A percentile compares a stretch with the other conserved stretches of the same genome.
These are phyloP conservation scores for Netelia virgata DNA, from an alignment of 2,888 invertebrate species.

Conservation along the genomic window DNA sequence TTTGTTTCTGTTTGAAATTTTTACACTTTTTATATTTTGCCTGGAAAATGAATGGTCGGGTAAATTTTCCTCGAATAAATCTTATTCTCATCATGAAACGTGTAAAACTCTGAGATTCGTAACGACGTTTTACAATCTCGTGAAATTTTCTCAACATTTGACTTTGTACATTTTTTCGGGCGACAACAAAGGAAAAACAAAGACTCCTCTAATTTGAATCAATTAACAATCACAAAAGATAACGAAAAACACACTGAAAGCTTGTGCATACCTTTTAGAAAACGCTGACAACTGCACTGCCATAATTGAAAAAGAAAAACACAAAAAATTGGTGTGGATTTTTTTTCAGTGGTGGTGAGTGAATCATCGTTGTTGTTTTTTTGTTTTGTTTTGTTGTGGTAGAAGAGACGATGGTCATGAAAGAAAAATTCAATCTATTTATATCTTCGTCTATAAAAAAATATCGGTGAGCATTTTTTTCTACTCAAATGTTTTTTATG, in stretches of 20 bases:
- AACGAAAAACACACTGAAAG: conserved; percentile 43
- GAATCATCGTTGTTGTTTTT: conserved; percentile 26
- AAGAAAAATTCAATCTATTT: conserved; percentile 31
- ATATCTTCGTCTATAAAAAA: neutral
- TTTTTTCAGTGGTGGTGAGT: conserved; percentile 7
- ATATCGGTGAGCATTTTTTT: neutral
- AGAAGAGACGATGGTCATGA: conserved; percentile 37
- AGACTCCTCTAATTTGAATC: conserved; percentile 53
- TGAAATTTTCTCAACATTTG: neutral
- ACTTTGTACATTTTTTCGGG: neutral
- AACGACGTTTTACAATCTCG: neutral
- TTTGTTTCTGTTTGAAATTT: too few relatives aligned
- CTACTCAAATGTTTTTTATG: conserved; percentile 3
- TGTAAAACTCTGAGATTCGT: neutral
- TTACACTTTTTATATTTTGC: too few relatives aligned
- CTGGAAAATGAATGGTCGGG: too few relatives aligned
- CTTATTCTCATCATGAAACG: neutral
- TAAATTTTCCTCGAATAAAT: too few relatives aligned
- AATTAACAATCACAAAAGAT: conserved; percentile 66
- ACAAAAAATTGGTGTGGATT: conserved; percentile 28
- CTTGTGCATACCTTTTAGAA: conserved; percentile 69
- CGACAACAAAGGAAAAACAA: conserved; percentile 13
- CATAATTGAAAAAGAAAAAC: conserved; percentile 27
- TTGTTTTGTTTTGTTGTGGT: neutral
- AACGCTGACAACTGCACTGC: conserved; percentile 63